A percentile compares a stretch with the other conserved stretches of the same genome.
These are phyloP conservation scores for Pararge aegeria DNA, from an alignment of 1,140 invertebrate species.

Conservation along the genomic window DNA sequence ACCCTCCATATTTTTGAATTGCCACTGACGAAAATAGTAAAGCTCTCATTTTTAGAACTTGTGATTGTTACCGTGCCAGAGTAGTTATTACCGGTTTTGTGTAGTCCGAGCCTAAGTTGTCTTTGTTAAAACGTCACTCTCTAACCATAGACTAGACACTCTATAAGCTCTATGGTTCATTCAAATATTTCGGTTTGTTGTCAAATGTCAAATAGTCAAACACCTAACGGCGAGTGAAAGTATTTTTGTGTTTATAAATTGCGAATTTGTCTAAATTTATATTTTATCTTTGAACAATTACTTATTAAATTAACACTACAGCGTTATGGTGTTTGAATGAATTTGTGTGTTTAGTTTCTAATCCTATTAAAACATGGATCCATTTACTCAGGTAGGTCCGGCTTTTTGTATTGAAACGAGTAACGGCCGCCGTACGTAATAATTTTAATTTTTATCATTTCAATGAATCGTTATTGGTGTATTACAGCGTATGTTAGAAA, in stretches of 20 bases:
- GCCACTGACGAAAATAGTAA: no score
- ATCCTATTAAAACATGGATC: constrained; percentile 59
- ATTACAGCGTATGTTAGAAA: constrained; percentile 76
- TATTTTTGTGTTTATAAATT: constrained; percentile 19
- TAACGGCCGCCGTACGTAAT: constrained; percentile 32
- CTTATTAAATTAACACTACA: background rate
- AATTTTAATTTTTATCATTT: constrained; percentile 7
- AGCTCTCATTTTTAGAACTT: no score
- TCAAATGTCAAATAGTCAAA: constrained; percentile 47
- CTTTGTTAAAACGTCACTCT: constrained; percentile 9
- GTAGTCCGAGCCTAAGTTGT: background rate
- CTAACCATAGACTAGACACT: constrained; percentile 20
- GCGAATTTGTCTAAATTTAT: no score
- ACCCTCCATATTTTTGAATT: no score
- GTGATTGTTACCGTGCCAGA: no score
- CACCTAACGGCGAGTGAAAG: constrained; percentile 46
- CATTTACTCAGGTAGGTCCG: constrained; percentile 73
- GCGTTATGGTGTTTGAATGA: constrained; percentile 33
- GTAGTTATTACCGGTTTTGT: no score
- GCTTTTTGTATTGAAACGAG: no score
- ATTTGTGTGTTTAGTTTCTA: constrained; percentile 10
- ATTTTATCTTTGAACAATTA: no score
- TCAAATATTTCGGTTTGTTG: constrained; percentile 65
- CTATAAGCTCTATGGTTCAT: constrained; percentile 23
- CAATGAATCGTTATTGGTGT: background rate